Evolutionary conservation across 1,140 invertebrate species (phyloP).

Genomic region (Heliconius eleuchia): DNA sequence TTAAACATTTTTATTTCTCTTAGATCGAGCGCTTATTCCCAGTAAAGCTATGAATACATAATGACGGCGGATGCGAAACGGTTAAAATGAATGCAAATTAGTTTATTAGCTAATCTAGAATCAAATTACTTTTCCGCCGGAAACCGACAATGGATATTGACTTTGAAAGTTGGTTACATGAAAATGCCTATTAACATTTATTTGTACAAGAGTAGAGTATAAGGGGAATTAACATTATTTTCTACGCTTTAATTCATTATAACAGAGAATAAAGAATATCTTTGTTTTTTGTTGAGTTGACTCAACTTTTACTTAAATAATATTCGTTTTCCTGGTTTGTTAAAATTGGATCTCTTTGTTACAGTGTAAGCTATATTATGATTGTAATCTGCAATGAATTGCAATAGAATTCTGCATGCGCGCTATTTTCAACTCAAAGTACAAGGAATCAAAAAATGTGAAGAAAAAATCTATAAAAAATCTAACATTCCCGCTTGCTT

Average conservation of each 20-base stretch:
- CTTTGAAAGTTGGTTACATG: slow-evolving; percentile 5
- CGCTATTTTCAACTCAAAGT: too few species aligned
- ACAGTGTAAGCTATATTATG: too few species aligned
- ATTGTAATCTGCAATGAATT: not conserved
- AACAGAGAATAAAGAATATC: too few species aligned
- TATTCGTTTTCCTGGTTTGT: too few species aligned
- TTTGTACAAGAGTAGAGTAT: too few species aligned
- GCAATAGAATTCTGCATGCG: not conserved
- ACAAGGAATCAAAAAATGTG: not conserved
- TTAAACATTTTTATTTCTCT: not conserved
- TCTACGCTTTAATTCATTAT: too few species aligned
- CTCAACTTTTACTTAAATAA: too few species aligned
- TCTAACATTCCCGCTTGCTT: not conserved
- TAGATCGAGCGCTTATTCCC: not conserved
- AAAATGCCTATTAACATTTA: not conserved
- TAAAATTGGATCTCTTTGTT: not conserved
- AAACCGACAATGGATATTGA: slow-evolving; percentile 23
- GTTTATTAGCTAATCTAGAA: slow-evolving; percentile 19
- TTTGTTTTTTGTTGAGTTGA: too few species aligned
- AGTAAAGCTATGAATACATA: slow-evolving; percentile 27
- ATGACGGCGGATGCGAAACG: slow-evolving; percentile 16
- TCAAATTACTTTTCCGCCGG: slow-evolving; percentile 12
- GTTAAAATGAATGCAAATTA: slow-evolving; percentile 30
- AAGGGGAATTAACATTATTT: too few species aligned
- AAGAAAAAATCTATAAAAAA: not conserved